phyloP scores from a whole-genome alignment of 2,113 vertebrate species.

The Oncorhynchus nerka region DNA sequence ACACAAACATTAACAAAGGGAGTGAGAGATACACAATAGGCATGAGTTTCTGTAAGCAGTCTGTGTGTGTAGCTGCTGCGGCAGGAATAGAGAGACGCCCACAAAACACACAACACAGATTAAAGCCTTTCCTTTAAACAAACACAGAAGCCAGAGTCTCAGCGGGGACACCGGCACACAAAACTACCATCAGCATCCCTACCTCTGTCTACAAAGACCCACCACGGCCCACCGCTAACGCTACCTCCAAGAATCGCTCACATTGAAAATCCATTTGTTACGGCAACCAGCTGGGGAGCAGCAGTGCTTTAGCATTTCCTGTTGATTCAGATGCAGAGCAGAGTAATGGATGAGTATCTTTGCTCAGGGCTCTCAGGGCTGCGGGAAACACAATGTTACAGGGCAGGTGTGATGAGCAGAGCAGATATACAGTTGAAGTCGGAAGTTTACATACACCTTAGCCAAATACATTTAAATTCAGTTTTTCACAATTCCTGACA shows the following conservation, averaged over 20 bases:
- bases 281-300: slow-evolving; percentile 45
- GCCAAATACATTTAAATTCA: too few relatives aligned
- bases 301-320: slow-evolving; percentile 23
- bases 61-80: neutral
- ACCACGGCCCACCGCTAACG: neutral
- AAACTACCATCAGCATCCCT: slow-evolving; percentile 15
- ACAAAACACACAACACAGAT: neutral
- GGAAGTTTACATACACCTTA: too few relatives aligned
- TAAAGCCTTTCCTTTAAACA: neutral
- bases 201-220: slow-evolving; percentile 22
- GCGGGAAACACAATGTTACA: neutral
- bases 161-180: slow-evolving; percentile 5
- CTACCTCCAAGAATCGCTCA: slow-evolving; percentile 41
- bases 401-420: neutral
- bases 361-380: too few relatives aligned
- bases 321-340: slow-evolving; percentile 5
- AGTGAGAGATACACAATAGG: neutral
- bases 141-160: neutral
- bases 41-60: neutral
- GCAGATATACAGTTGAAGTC: too few relatives aligned
- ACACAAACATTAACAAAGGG: neutral
- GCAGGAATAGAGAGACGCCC: slow-evolving; percentile 1
- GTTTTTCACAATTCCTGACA: too few relatives aligned
- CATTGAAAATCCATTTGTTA: slow-evolving; percentile 61
- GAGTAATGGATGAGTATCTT: too few relatives aligned